Evolutionary conservation across 2,797 vertebrate genomes (phyloP).

Genomic region (Hephaestus fuliginosus): DNA sequence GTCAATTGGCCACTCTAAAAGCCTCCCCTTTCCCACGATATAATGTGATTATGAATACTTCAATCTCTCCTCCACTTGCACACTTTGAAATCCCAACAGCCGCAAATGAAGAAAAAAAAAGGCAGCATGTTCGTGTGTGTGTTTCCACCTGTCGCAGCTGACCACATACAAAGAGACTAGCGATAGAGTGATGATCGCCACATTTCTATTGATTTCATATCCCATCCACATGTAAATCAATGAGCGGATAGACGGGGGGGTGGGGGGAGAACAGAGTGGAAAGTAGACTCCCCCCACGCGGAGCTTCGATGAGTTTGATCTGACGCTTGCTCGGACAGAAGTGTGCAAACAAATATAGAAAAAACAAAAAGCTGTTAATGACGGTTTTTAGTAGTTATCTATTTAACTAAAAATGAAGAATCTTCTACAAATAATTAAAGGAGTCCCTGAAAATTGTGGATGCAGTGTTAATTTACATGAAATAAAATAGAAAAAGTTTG

Average conservation of each 20-base stretch:
- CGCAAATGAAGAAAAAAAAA: slow-evolving; percentile 57
- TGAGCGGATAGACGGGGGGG: slow-evolving; percentile 61
- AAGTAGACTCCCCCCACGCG: slow-evolving; percentile 7
- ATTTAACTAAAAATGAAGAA: too few relatives aligned
- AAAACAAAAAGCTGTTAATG: not conserved
- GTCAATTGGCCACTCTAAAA: slow-evolving; percentile 88
- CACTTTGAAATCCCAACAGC: slow-evolving; percentile 75
- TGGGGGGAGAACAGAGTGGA: slow-evolving; percentile 57
- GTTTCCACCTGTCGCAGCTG: slow-evolving; percentile 75
- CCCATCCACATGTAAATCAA: slow-evolving; percentile 79
- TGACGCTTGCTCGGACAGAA: not conserved
- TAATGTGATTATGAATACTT: slow-evolving; percentile 90
- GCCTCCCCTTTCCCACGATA: slow-evolving; percentile 80
- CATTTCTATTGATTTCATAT: slow-evolving; percentile 81
- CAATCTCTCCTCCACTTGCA: slow-evolving; percentile 80
- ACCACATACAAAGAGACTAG: slow-evolving; percentile 75
- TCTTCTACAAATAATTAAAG: not conserved
- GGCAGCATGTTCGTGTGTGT: slow-evolving; percentile 25
- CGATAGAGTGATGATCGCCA: slow-evolving; percentile 67
- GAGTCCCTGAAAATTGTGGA: not conserved
- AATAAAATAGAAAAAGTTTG: not conserved
- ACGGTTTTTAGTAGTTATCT: not conserved
- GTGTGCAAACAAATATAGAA: not conserved
- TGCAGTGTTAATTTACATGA: not conserved
- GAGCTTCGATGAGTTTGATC: slow-evolving; percentile 30